Conservation (phyloP, 1,140 invertebrate genomes). For the Papilio glaucus region DNA sequence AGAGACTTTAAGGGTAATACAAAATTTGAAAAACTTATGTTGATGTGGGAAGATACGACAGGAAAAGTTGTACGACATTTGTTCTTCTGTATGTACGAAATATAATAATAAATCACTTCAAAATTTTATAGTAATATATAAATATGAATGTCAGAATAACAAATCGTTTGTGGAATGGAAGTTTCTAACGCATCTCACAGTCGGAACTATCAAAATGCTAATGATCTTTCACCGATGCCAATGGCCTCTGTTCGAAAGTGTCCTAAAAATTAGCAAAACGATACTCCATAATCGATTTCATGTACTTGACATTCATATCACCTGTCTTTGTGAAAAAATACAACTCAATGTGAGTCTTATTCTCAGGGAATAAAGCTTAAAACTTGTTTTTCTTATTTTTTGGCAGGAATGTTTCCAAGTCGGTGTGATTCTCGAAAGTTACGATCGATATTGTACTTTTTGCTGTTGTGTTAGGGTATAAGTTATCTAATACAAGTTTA, state of each 20-base stretch:
- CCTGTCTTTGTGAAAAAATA: conserved; percentile 45
- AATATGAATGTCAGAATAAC: neutral
- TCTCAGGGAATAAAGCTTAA: conserved; percentile 42
- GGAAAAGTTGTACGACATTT: too few relatives aligned
- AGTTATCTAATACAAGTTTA: neutral
- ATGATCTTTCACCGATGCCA: conserved; percentile 62
- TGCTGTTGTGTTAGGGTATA: neutral
- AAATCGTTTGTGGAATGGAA: neutral
- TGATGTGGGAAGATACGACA: too few relatives aligned
- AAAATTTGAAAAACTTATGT: too few relatives aligned
- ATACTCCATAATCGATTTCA: conserved; percentile 71
- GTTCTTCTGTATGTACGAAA: neutral
- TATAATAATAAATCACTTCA: neutral
- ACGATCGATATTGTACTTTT: conserved; percentile 23
- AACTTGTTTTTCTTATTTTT: conserved; percentile 38
- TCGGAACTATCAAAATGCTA: conserved; percentile 48
- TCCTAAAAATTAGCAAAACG: conserved; percentile 65
- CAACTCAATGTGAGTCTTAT: conserved; percentile 46
- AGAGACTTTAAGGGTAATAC: too few relatives aligned
- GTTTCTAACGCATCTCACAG: neutral
- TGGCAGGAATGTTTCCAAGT: conserved; percentile 12
- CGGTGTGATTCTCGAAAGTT: conserved; percentile 4
- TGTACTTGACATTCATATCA: conserved; percentile 77
- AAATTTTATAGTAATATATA: neutral
- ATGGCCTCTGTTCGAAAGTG: conserved; percentile 69